Conservation (phyloP, 2,113 vertebrate species). For the Campylorhamphus procurvoides region DNA sequence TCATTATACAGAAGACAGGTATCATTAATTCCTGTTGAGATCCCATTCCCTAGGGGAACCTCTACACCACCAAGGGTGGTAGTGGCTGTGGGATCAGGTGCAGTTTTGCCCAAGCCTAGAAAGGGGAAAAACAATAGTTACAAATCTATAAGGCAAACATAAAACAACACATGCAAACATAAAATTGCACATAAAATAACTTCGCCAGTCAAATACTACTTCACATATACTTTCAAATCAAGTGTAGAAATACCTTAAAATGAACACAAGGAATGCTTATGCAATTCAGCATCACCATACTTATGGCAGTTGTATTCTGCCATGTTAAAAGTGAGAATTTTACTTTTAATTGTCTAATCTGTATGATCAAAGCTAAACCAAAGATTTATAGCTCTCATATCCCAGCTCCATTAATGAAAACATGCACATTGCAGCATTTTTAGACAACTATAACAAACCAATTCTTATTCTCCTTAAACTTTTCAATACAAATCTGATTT, state of each 20-base stretch:
- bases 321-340: background rate
- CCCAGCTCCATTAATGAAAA: background rate
- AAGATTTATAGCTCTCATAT: background rate
- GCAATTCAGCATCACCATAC: background rate
- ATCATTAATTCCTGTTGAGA: slow-evolving; percentile 87
- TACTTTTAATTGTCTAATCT: background rate
- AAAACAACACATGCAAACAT: background rate
- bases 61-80: slow-evolving; percentile 86
- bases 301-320: rapidly evolving
- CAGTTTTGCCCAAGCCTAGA: slow-evolving; percentile 91
- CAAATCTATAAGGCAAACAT: background rate
- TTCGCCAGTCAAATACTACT: background rate
- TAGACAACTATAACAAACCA: background rate
- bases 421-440: background rate
- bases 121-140: background rate
- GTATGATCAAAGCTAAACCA: background rate
- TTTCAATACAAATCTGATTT: background rate
- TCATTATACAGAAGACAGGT: slow-evolving; percentile 98
- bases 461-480: background rate
- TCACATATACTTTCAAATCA: background rate
- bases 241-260: background rate
- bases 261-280: background rate
- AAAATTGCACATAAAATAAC: background rate
- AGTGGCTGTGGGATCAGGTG: slow-evolving; percentile 88
- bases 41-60: slow-evolving; percentile 89